Conservation (phyloP, 2,888 invertebrate species). For the Nymphalis polychloros region DNA sequence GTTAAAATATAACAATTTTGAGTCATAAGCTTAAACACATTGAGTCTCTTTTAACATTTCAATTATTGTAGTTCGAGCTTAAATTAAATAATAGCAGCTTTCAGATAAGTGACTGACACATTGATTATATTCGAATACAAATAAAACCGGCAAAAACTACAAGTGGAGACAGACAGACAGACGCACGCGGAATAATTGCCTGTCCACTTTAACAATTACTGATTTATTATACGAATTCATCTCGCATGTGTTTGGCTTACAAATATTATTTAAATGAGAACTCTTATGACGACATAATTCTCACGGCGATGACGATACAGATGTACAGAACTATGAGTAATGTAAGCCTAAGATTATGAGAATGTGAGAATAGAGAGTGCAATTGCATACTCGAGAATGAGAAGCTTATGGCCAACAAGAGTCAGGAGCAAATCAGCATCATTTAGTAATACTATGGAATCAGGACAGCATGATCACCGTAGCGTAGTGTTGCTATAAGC, state of each 20-base stretch:
- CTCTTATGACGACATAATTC: neutral
- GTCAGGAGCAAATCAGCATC: too few relatives aligned
- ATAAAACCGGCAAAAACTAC: slow-evolving; percentile 25
- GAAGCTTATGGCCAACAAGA: too few relatives aligned
- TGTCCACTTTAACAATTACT: slow-evolving; percentile 21
- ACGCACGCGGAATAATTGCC: slow-evolving; percentile 19
- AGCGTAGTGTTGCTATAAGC: too few relatives aligned
- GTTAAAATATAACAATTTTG: neutral
- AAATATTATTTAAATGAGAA: neutral
- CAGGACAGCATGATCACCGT: too few relatives aligned
- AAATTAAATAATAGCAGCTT: slow-evolving; percentile 25
- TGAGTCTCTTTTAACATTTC: slow-evolving; percentile 8
- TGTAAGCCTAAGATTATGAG: too few relatives aligned
- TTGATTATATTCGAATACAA: slow-evolving; percentile 32
- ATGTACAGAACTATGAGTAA: too few relatives aligned
- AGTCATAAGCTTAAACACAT: neutral
- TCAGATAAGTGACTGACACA: slow-evolving; percentile 30
- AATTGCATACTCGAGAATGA: too few relatives aligned
- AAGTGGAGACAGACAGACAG: slow-evolving; percentile 12
- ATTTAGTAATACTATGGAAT: too few relatives aligned
- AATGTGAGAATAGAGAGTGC: too few relatives aligned
- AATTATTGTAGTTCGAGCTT: neutral
- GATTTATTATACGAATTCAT: slow-evolving; percentile 13
- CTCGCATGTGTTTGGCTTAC: slow-evolving; percentile 3
- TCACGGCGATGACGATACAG: neutral